These are phyloP conservation scores for Sycophila sp. DNA, from an alignment of 1,140 invertebrate genomes.

Conservation along the genomic window DNA sequence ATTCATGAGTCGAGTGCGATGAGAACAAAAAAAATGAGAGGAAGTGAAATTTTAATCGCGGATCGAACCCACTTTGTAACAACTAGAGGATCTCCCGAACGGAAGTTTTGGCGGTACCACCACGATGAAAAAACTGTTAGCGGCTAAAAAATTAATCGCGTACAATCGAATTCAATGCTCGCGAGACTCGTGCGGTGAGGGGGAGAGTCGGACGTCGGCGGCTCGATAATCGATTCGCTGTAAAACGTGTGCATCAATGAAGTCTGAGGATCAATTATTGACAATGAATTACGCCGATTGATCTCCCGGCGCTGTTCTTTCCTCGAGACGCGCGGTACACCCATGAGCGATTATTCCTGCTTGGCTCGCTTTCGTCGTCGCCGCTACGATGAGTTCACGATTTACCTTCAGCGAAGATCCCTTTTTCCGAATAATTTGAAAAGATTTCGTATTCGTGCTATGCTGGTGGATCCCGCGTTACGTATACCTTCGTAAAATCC, in stretches of 20 bases:
- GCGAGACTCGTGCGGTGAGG: not conserved
- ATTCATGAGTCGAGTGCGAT: not conserved
- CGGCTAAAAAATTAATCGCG: constrained; percentile 12
- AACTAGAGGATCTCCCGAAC: not conserved
- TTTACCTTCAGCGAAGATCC: too few species aligned
- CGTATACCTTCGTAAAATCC: too few species aligned
- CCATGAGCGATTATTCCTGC: too few species aligned
- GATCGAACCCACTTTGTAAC: not conserved
- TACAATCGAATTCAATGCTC: constrained; percentile 18
- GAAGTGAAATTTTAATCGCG: not conserved
- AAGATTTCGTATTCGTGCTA: too few species aligned
- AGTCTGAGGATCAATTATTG: constrained; percentile 30
- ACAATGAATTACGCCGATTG: constrained; percentile 4
- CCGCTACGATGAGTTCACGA: too few species aligned
- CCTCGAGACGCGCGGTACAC: too few species aligned
- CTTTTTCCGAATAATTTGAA: too few species aligned
- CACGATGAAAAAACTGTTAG: constrained; percentile 16
- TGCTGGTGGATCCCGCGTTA: too few species aligned
- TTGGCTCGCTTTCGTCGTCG: too few species aligned
- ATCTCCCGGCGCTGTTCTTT: too few species aligned
- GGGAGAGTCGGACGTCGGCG: not conserved
- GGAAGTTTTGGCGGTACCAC: not conserved
- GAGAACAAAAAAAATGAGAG: not conserved
- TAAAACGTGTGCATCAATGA: constrained; percentile 1
- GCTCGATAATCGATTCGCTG: constrained; percentile 21